Conservation (phyloP, 2,888 invertebrate genomes). For the Ommatoiulus sabulosus region DNA sequence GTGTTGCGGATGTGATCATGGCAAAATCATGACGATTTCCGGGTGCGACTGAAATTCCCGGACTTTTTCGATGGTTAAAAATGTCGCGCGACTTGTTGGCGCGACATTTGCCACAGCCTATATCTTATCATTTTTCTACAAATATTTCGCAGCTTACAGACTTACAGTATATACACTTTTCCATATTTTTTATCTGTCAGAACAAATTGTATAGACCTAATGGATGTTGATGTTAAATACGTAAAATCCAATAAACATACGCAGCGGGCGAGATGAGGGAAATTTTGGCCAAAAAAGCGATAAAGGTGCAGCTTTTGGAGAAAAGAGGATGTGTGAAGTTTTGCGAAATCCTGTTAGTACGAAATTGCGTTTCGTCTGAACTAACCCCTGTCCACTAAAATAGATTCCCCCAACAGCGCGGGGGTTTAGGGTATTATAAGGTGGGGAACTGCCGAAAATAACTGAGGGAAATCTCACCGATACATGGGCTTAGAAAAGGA, state of each 20-base stretch:
- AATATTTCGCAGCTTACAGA: no score
- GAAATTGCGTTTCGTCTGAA: not conserved
- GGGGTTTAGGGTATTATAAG: not conserved
- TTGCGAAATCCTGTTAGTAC: not conserved
- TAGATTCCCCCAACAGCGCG: not conserved
- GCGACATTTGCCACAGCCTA: not conserved
- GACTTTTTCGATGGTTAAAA: not conserved
- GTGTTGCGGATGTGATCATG: not conserved
- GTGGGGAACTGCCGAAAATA: slow-evolving; percentile 1
- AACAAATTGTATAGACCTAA: not conserved
- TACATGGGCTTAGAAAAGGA: not conserved
- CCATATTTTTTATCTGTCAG: not conserved
- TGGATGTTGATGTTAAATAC: not conserved
- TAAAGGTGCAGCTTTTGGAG: not conserved
- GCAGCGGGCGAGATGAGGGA: no score
- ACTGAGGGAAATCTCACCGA: not conserved
- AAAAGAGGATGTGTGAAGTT: not conserved
- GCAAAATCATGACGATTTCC: not conserved
- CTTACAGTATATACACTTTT: not conserved
- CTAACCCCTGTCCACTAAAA: slow-evolving; percentile 40
- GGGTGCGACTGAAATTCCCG: not conserved
- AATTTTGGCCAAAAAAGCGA: not conserved
- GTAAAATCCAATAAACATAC: no score
- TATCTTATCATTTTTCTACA: not conserved
- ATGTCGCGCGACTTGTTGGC: not conserved